Evolutionary conservation across 2,888 invertebrate species (phyloP), one percentile per base, ranked within the genome.

Genomic region (Latrodectus elegans): DNA sequence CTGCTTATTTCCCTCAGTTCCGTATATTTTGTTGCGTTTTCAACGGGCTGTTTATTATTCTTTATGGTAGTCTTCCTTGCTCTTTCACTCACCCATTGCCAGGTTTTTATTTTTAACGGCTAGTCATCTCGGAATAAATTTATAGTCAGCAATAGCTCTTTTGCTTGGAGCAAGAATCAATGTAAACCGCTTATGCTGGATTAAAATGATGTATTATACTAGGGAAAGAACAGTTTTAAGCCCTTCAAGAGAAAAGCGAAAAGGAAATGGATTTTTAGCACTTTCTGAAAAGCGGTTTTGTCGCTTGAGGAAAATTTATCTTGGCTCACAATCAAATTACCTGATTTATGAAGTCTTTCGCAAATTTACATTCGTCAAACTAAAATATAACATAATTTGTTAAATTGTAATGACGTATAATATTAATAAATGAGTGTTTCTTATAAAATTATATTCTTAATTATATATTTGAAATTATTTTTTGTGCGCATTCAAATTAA

Each of bases 1-100:
- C 49, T 80, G 79, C 79, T 78, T 70, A 70, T n/a, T 38, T 38
- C 17, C 8, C 17, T 78, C 80, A 49, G 51, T 38, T 38, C 38
- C 60, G 15, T 80, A 38, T 52, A 53, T 53, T 53, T 65, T 26
- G 51, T 22, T 52, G 83, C 51, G 38, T 64, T 38, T 83, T 76
- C 65, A 52, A 60, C 71, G 51, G 64, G 26, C 71, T 71, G 76
- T 71, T 83, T 83, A 76, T 83, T 83, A 76, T 77, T 83, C 83
- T 53, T 51, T 49, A 49, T 17, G 52, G 68, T 81, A 64, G 55
- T 67, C 60, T 67, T 74, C 67, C 17, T 38, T 64, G 17, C 52
- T 67, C 53, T 26, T 81, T 81, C 74, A 74, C 68, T 60, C 26
- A 8, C 38, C 26, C 14, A 26, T 55, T 22, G 17, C 49, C 76